Evolutionary conservation across 2,888 invertebrate species (phyloP).

Genomic region (Noctua comes): DNA sequence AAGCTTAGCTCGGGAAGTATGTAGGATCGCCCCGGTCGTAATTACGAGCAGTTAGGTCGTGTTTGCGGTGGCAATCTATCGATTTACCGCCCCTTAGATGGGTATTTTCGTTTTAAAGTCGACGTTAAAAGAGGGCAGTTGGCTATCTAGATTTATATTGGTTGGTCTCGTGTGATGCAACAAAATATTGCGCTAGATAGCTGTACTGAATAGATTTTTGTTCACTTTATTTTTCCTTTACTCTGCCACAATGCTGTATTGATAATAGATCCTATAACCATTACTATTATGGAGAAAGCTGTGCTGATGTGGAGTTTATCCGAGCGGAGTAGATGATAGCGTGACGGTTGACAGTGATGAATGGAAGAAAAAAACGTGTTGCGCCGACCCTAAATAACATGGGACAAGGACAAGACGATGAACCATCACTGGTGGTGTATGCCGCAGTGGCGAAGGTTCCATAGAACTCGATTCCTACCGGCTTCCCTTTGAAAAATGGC

Average conservation of each 20-base stretch:
- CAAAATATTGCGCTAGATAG: conserved; percentile 5
- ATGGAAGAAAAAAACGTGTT: no score
- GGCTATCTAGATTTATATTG: conserved; percentile 47
- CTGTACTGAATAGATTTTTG: not conserved
- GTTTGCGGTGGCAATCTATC: conserved; percentile 57
- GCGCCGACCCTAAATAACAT: no score
- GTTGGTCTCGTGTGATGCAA: conserved; percentile 20
- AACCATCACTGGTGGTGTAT: not conserved
- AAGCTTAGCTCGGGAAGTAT: conserved; percentile 44
- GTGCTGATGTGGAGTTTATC: no score
- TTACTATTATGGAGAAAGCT: no score
- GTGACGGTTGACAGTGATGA: no score
- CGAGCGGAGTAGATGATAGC: no score
- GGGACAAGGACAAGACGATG: no score
- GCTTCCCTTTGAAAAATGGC: no score
- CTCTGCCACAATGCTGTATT: not conserved
- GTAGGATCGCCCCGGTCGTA: conserved; percentile 52
- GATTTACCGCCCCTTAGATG: conserved; percentile 50
- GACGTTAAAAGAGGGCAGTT: conserved; percentile 46
- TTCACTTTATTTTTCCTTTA: not conserved
- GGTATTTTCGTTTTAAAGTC: conserved; percentile 61
- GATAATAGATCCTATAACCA: not conserved
- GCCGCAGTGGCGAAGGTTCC: no score
- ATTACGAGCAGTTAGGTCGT: conserved; percentile 49
- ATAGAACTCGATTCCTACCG: no score